These are phyloP conservation scores for Silurus aristotelis DNA, from an alignment of 2,797 vertebrate genomes.

Conservation along the genomic window DNA sequence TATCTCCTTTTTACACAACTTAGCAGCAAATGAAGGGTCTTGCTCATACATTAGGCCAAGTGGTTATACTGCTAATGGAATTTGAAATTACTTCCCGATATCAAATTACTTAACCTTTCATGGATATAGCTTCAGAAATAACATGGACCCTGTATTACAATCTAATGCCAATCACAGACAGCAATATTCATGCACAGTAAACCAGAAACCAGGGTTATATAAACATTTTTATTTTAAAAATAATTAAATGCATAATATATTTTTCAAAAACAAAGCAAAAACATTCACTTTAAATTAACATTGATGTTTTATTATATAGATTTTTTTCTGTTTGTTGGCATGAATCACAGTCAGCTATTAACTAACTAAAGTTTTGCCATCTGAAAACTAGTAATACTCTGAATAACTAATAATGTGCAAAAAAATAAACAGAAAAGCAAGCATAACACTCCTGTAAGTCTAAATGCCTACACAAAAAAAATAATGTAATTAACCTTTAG, in stretches of 20 bases:
- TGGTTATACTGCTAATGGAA: no score
- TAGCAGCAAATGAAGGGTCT: no score
- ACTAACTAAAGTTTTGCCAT: not conserved
- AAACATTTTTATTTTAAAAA: not conserved
- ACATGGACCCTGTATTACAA: not conserved
- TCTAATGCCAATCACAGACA: not conserved
- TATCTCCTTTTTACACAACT: no score
- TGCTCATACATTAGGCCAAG: no score
- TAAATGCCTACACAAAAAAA: not conserved
- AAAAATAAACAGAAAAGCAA: not conserved
- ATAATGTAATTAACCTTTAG: not conserved
- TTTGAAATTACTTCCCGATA: no score
- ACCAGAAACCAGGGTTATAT: not conserved
- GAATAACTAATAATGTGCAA: not conserved
- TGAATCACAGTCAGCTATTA: not conserved
- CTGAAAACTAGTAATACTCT: not conserved
- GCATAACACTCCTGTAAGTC: not conserved
- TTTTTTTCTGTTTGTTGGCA: not conserved
- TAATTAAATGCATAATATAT: no score
- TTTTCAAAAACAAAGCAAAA: no score
- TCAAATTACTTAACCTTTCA: no score
- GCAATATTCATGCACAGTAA: not conserved
- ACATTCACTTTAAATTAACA: not conserved
- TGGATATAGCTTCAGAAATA: not conserved
- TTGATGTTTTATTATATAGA: not conserved